These are phyloP conservation scores for Chauna torquata DNA, from an alignment of 2,113 vertebrate species.

Conservation along the genomic window DNA sequence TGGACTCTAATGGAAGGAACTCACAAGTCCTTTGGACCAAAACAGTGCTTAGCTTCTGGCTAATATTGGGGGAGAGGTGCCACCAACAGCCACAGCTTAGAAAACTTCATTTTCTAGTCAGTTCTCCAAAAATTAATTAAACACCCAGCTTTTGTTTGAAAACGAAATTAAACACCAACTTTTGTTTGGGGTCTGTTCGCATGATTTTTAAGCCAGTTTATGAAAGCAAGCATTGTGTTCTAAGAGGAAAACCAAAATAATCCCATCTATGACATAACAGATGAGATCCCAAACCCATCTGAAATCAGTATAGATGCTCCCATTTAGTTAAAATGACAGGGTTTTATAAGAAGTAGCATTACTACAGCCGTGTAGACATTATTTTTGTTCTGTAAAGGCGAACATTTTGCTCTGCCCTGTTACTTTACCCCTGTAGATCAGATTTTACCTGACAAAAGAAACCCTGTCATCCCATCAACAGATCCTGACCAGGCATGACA, in stretches of 20 bases:
- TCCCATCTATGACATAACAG: not conserved
- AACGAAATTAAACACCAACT: not conserved
- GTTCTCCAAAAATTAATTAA: not conserved
- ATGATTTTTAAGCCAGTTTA: not conserved
- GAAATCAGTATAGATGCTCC: not conserved
- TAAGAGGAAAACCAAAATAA: not conserved
- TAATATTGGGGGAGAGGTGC: not conserved
- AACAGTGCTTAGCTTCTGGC: not conserved
- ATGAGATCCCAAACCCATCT: not conserved
- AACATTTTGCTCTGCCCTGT: not conserved
- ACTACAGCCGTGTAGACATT: not conserved
- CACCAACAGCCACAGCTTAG: not conserved
- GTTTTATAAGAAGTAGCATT: not conserved
- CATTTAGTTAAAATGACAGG: not conserved
- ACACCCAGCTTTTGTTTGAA: not conserved
- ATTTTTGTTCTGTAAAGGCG: not conserved
- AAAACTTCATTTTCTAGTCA: not conserved
- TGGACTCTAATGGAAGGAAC: not conserved
- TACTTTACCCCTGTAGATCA: not conserved
- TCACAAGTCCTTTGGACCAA: not conserved
- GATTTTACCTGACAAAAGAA: not conserved
- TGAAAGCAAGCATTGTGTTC: not conserved
- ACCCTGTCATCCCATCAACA: not conserved
- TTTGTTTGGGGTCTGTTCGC: not conserved
- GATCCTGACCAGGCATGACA: not conserved